Percentiles rank a stretch among this genome's conserved stretches.
Evolutionary conservation across 2,113 vertebrate genomes (phyloP).

Genomic region (Delphinapterus leucas): DNA sequence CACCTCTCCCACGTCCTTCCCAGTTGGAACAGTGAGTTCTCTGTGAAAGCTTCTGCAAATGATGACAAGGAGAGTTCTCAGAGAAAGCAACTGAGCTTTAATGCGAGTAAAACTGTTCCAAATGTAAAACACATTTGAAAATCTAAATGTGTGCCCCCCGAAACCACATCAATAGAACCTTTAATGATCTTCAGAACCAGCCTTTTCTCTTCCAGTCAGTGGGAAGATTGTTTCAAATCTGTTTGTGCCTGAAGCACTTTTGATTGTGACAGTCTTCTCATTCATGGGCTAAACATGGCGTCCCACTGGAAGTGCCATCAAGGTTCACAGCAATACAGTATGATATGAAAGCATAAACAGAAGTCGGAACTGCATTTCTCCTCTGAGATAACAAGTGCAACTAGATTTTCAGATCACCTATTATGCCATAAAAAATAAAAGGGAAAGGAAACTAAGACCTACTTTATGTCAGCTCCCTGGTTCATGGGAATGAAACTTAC

Average conservation of each 20-base stretch:
- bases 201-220: constrained; percentile 41
- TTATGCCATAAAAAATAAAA: constrained; percentile 65
- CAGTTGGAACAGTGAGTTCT: constrained; percentile 49
- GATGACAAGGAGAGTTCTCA: constrained; percentile 66
- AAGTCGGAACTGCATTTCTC: constrained; percentile 55
- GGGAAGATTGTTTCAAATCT: constrained; percentile 66
- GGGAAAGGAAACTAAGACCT: constrained; percentile 62
- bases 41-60: constrained; percentile 64
- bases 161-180: constrained; percentile 66
- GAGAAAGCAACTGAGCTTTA: constrained; percentile 63
- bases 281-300: constrained; percentile 61
- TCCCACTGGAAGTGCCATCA: constrained; percentile 53
- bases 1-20: constrained; percentile 66
- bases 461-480: constrained; percentile 15
- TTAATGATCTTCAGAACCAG: constrained; percentile 60
- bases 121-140: constrained; percentile 75
- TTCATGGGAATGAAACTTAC: constrained; percentile 49
- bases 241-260: constrained; percentile 56
- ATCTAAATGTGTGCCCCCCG: constrained; percentile 48
- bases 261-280: constrained; percentile 61
- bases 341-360: constrained; percentile 70
- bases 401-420: constrained; percentile 54
- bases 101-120: constrained; percentile 62
- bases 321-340: constrained; percentile 41
- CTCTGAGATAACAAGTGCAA: constrained; percentile 15